Base-by-base conservation (phyloP, 2,888 invertebrate species). In the Harpagoxenus sublaevis region DNA sequence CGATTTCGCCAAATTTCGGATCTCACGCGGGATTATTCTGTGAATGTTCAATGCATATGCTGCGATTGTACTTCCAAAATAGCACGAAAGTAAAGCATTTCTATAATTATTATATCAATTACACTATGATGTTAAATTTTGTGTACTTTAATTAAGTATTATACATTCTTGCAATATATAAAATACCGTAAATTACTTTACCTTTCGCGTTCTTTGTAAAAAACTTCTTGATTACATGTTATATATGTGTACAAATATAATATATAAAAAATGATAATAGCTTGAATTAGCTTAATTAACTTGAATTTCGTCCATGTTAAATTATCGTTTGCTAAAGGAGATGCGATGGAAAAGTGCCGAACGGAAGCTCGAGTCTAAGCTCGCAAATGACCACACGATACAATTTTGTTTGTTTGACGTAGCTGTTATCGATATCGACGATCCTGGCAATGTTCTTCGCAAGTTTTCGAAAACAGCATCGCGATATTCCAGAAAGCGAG, bases 321-420 rank as follows among this genome's bases (percentile, higher is more conserved):
- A 42, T 79, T 60, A 71, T 73, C 23, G 42, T 31, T 15, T 60
- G 35, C 23, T 60, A 57, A 48, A 79, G n/a, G 28, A 23, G 31
- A 28, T 8, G 23, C 12, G 12, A 9, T 55, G 23, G 15, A 57
- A 71, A 71, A 57, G n/a, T 18, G 28, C 45, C 42, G 23, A 23
- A 35, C 18, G 35, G 28, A 79, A 71, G 15, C 31, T 71, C 45
- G 15, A 35, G 18, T 57, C 35, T 71, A 23, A 79, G 18, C 23
- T 73, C 35, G 57, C 57, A 73, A 79, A 73, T 45, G 18, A 9
- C 10, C 48, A 6, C 39, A 57, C 9, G 31, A 57, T 79, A 70
- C n/a, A 45, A 57, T 74, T 79, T 35, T 79, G 35, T 79, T 71
- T 71, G 79, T 73, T 71, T 60, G 48, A 48, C 5, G 23, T 48